A percentile compares a stretch with the other conserved stretches of the same genome.
These are phyloP conservation scores for Clarias pachynema DNA, from an alignment of 2,797 vertebrate genomes.

Conservation along the genomic window DNA sequence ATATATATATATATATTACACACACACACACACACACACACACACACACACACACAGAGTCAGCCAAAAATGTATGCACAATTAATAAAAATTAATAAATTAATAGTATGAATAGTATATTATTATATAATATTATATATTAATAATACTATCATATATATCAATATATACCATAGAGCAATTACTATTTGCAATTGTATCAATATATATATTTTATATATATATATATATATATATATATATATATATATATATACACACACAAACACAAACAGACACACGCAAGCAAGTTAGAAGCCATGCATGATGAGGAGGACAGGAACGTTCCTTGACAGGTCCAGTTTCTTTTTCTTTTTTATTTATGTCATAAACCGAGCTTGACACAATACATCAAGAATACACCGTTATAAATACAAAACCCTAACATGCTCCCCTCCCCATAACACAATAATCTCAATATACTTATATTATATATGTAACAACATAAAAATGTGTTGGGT, in stretches of 20 bases:
- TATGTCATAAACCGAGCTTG: slow-evolving; percentile 46
- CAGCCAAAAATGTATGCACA: too few species aligned
- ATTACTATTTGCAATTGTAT: too few species aligned
- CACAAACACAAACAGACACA: not conserved
- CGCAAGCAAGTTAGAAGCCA: not conserved
- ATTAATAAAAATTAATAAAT: too few species aligned
- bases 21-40: not conserved
- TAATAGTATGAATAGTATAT: too few species aligned
- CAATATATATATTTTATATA: too few species aligned
- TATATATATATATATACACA: not conserved
- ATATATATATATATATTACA: too few species aligned
- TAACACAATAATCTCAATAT: slow-evolving; percentile 58
- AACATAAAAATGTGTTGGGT: slow-evolving; percentile 65
- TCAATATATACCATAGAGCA: too few species aligned
- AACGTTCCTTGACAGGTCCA: slow-evolving; percentile 38
- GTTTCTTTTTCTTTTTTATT: slow-evolving; percentile 43
- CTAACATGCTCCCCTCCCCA: slow-evolving; percentile 54
- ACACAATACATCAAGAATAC: slow-evolving; percentile 59
- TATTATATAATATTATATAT: too few species aligned
- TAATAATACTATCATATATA: too few species aligned
- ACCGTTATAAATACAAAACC: slow-evolving; percentile 56
- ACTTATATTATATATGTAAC: slow-evolving; percentile 72
- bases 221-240: too few species aligned
- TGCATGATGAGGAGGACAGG: not conserved
- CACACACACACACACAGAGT: too few species aligned